Evolutionary conservation across 2,113 vertebrate species (phyloP).

Genomic region (Myiozetetes cayanensis): DNA sequence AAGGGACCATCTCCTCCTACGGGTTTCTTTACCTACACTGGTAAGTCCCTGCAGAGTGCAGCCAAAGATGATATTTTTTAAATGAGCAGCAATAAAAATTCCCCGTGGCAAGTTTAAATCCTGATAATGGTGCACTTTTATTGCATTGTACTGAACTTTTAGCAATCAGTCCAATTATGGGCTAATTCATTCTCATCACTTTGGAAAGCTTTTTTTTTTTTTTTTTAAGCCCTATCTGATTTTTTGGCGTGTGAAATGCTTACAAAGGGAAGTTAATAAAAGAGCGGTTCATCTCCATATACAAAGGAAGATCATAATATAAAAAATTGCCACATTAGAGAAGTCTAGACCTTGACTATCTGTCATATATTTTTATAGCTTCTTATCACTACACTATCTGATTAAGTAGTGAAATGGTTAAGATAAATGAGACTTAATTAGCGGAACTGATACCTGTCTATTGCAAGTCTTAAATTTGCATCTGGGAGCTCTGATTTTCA

Average conservation of each 20-base stretch:
- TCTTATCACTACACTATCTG: conserved; percentile 54
- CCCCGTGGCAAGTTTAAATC: conserved; percentile 5
- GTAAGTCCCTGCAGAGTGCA: not conserved
- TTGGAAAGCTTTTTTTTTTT: conserved; percentile 18
- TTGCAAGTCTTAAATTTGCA: conserved; percentile 3
- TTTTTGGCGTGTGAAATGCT: conserved; percentile 50
- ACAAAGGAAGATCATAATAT: conserved; percentile 53
- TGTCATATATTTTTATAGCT: conserved; percentile 37
- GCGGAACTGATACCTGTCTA: conserved; percentile 50
- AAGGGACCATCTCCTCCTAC: not conserved
- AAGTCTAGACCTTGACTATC: conserved; percentile 64
- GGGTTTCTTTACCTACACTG: not conserved
- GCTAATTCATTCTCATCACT: conserved; percentile 58
- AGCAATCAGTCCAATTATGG: conserved; percentile 54
- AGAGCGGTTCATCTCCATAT: conserved; percentile 49
- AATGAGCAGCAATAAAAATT: conserved; percentile 32
- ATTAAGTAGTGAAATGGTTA: conserved; percentile 61
- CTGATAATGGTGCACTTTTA: conserved; percentile 34
- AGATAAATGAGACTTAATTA: conserved; percentile 63
- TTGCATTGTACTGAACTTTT: conserved; percentile 45
- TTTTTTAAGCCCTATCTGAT: conserved; percentile 60
- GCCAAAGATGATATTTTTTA: not conserved
- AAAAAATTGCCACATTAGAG: conserved; percentile 63
- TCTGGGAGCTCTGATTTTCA: conserved; percentile 21
- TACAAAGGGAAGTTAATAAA: conserved; percentile 64